Percentiles rank a stretch among this genome's conserved stretches.
phyloP scores from a whole-genome alignment of 1,140 invertebrate species.

The Aradophagus sp. region DNA sequence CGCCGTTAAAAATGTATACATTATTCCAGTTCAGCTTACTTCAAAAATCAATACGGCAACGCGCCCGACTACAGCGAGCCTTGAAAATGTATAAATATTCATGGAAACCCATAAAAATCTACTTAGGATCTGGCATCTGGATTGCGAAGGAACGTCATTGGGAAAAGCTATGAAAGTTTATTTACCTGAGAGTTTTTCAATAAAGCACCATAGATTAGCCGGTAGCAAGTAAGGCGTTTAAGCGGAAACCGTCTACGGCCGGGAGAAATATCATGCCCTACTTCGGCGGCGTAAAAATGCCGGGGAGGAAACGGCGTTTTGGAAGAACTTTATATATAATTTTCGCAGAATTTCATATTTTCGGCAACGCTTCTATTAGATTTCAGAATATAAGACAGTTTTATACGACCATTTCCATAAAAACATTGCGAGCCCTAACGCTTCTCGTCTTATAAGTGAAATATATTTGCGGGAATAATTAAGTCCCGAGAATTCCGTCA shows the following conservation, averaged over 20 bases:
- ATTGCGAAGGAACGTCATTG: conserved; percentile 44
- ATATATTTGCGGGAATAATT: conserved; percentile 26
- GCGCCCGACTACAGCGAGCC: conserved; percentile 17
- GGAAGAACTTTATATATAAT: conserved; percentile 32
- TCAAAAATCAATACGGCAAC: conserved; percentile 39
- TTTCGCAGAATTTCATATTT: conserved; percentile 34
- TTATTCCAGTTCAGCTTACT: conserved; percentile 3
- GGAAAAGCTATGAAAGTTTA: conserved; percentile 47
- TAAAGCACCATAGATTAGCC: conserved; percentile 45
- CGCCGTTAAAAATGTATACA: conserved; percentile 17
- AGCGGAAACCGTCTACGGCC: conserved; percentile 40
- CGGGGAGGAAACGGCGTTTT: conserved; percentile 16
- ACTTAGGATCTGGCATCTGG: conserved; percentile 42
- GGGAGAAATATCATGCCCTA: conserved; percentile 35
- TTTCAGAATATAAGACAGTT: conserved; percentile 17
- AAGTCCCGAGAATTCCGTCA: conserved; percentile 5
- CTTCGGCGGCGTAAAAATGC: conserved; percentile 6
- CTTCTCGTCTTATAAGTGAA: conserved; percentile 12
- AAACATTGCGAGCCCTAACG: conserved; percentile 16
- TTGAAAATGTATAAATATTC: conserved; percentile 52
- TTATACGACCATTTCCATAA: conserved; percentile 35
- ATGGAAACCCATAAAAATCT: conserved; percentile 48
- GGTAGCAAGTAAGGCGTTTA: conserved; percentile 43
- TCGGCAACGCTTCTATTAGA: conserved; percentile 27
- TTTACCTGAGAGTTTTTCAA: conserved; percentile 47